Conservation (phyloP, 2,888 invertebrate species). For the Ecliptopera silaceata region DNA sequence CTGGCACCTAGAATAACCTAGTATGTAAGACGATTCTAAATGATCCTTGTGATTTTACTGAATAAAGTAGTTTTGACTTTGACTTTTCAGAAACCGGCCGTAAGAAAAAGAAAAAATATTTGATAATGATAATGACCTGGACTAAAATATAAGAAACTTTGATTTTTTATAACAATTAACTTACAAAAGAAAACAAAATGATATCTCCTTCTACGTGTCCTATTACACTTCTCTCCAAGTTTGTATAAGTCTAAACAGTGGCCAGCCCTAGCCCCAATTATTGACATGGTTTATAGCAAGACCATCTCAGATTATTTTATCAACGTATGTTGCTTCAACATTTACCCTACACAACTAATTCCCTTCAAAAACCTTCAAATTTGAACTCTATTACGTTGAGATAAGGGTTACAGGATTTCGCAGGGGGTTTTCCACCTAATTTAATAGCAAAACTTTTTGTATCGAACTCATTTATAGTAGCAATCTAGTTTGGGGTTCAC, state of each 20-base stretch:
- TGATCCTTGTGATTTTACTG: too few relatives aligned
- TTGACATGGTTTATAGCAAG: conserved; percentile 74
- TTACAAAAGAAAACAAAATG: too few relatives aligned
- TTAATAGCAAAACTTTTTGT: conserved; percentile 76
- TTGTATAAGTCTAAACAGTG: conserved; percentile 43
- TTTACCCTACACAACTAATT: conserved; percentile 39
- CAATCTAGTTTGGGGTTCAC: conserved; percentile 61
- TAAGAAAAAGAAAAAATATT: too few relatives aligned
- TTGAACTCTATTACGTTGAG: conserved; percentile 38
- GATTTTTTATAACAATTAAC: too few relatives aligned
- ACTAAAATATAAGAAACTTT: too few relatives aligned
- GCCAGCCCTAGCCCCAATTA: conserved; percentile 67
- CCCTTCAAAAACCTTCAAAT: conserved; percentile 13
- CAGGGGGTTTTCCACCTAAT: conserved; percentile 65
- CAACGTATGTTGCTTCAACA: conserved; percentile 62
- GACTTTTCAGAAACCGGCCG: too few relatives aligned
- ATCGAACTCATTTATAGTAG: conserved; percentile 73
- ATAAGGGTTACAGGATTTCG: conserved; percentile 23
- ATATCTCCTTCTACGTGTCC: too few relatives aligned
- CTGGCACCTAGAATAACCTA: too few relatives aligned
- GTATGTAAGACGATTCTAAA: too few relatives aligned
- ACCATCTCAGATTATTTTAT: conserved; percentile 70
- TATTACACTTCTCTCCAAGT: conserved; percentile 21
- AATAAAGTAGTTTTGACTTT: too few relatives aligned
- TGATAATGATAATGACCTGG: too few relatives aligned